These are phyloP conservation scores for Coluber constrictor DNA, from an alignment of 2,797 vertebrate species.

Conservation along the genomic window DNA sequence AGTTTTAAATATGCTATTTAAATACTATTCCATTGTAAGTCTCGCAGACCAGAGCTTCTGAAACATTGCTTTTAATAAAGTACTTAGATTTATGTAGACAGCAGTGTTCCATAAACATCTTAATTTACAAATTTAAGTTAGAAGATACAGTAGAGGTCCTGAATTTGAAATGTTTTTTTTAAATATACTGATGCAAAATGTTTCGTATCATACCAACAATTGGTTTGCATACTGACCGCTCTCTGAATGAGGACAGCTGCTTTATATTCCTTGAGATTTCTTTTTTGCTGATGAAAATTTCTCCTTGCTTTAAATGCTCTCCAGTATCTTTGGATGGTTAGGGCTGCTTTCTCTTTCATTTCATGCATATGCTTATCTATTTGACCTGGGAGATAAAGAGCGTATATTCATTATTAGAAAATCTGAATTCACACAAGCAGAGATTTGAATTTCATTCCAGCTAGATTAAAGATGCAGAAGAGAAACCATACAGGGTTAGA, in stretches of 20 bases:
- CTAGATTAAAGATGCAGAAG: background rate
- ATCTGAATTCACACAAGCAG: background rate
- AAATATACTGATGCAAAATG: background rate
- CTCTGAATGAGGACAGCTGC: slow-evolving; percentile 79
- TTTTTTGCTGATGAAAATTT: slow-evolving; percentile 70
- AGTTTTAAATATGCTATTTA: background rate
- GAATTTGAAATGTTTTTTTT: background rate
- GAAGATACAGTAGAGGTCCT: background rate
- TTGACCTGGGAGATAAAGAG: slow-evolving; percentile 72
- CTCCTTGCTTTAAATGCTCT: slow-evolving; percentile 80
- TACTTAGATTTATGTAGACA: background rate
- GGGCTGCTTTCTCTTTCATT: slow-evolving; percentile 79
- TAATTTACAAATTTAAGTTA: background rate
- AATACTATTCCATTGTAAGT: background rate
- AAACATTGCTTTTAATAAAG: slow-evolving; percentile 5
- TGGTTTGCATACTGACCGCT: slow-evolving; percentile 69
- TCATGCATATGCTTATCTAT: slow-evolving; percentile 81
- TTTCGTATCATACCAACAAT: background rate
- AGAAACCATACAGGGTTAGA: background rate
- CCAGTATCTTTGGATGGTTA: slow-evolving; percentile 89
- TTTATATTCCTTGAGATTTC: slow-evolving; percentile 69
- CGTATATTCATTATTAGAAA: background rate
- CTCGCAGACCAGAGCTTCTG: background rate
- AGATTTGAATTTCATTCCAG: background rate
- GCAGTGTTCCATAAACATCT: background rate